Base-by-base conservation (phyloP, 2,797 vertebrate species). In the Gadopsis marmoratus region DNA sequence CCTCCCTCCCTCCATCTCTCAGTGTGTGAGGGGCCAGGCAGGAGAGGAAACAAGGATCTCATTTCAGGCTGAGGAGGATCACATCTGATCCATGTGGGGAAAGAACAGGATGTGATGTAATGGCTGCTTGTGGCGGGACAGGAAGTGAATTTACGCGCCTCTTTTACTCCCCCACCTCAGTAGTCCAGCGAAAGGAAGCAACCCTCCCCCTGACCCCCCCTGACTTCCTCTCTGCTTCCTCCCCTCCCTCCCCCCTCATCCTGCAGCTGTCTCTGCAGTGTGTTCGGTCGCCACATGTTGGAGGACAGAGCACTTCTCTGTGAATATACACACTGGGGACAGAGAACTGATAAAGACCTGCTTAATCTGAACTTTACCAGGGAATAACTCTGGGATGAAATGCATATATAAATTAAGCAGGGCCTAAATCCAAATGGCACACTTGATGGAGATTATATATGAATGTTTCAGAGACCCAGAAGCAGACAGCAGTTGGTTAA, bases 231-330 rank as follows among this genome's bases (percentile, higher is more conserved):
- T 78, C 80, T 76, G 82, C 74, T 78, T 83, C 79, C 82, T 81
- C 68, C 60, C 80, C 60, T 55, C 51, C 55, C 76, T 39, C 58
- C 16, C 45, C 4, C 8, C 56, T 48, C 66, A 78, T 86, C 83
- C 90, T 90, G 91, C 94, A 94, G 93, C 93, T 94, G 93, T 90
- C 80, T 85, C 81, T 87, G 89, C 79, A 78, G 77, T 33, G 59
- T 84, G 78, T 64, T 78, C 63, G 88, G 83, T 90, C 86, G 81
- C 87, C 92, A 93, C 92, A 89, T 91, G 91, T 89, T 87, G 80
- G 71, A 88, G 81, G 82, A 92, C 89, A 92, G 88, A 92, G 88
- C 43, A 33, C 45, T 59, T 45, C 86, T 90, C 79, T 86, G 86
- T 91, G 77, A 74, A 81, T 43, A 59, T 64, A 41, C 53, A 77